Conservation (phyloP, 1,140 invertebrate genomes). For the Capitella teleta region DNA sequence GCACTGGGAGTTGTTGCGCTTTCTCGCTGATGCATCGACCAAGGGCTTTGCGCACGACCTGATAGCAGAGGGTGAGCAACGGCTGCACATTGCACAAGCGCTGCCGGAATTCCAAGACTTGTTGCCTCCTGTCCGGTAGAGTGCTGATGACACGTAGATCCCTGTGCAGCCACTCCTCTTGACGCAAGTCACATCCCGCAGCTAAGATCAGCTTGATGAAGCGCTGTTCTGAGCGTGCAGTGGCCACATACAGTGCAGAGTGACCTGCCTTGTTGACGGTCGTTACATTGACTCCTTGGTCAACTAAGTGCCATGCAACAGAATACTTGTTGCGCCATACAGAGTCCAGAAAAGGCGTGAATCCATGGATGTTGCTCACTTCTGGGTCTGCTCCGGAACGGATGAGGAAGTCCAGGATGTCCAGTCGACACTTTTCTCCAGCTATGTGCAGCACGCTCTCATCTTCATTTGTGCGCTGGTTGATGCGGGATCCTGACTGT, state of each 20-base stretch:
- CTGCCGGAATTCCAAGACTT: no score
- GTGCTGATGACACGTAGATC: background rate
- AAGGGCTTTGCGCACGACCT: no score
- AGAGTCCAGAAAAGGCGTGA: constrained; percentile 26
- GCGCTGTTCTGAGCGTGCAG: no score
- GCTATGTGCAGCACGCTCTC: constrained; percentile 27
- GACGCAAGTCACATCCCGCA: background rate
- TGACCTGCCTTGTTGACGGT: constrained; percentile 10
- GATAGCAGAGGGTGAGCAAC: no score
- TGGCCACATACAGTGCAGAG: background rate
- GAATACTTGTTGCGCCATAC: constrained; percentile 22
- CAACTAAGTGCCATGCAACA: constrained; percentile 20
- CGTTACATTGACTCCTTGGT: constrained; percentile 20
- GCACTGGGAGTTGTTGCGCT: no score
- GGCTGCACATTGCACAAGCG: no score
- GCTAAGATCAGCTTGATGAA: constrained; percentile 4
- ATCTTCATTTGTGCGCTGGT: constrained; percentile 17
- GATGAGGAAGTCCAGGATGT: constrained; percentile 19
- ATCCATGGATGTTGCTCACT: constrained; percentile 20
- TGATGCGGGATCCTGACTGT: constrained; percentile 16
- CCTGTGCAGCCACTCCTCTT: no score
- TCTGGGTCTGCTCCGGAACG: constrained; percentile 16
- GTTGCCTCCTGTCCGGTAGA: no score
- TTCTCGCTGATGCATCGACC: no score
- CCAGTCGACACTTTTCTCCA: constrained; percentile 20